phyloP scores from a whole-genome alignment of 2,888 invertebrate species.

The Eristalis tenax region DNA sequence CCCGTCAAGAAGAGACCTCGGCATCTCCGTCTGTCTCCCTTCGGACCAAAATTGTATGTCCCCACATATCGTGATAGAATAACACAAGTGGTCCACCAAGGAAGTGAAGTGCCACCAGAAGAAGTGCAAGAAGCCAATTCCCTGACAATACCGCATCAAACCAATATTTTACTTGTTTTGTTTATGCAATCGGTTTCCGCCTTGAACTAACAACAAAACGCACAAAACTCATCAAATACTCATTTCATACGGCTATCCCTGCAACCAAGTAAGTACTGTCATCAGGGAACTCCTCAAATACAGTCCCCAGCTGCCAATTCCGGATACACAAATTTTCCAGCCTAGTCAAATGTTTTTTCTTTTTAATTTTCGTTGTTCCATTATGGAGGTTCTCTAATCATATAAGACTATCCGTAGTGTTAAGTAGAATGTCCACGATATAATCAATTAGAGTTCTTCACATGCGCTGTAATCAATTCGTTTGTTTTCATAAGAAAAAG shows the following conservation, averaged over 20 bases:
- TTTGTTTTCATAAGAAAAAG: background rate
- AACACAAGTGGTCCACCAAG: too few species aligned
- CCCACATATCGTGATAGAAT: too few species aligned
- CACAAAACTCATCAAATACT: background rate
- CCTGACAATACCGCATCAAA: too few species aligned
- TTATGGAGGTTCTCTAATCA: conserved; percentile 4
- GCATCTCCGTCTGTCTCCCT: too few species aligned
- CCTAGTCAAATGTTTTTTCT: background rate
- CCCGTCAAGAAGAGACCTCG: too few species aligned
- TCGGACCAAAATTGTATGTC: too few species aligned
- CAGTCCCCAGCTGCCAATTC: background rate
- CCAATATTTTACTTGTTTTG: background rate
- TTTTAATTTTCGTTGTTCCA: conserved; percentile 7
- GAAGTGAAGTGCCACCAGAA: too few species aligned
- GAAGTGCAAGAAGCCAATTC: too few species aligned
- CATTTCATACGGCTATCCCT: background rate
- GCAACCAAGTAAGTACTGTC: background rate
- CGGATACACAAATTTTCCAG: background rate
- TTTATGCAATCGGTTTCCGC: background rate
- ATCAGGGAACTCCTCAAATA: background rate
- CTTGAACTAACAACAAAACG: background rate
- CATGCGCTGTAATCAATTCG: background rate
- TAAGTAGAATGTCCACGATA: background rate
- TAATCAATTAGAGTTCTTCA: background rate
- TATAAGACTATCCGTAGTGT: background rate